phyloP scores from a whole-genome alignment of 1,140 invertebrate species.

The Prorops nasuta region DNA sequence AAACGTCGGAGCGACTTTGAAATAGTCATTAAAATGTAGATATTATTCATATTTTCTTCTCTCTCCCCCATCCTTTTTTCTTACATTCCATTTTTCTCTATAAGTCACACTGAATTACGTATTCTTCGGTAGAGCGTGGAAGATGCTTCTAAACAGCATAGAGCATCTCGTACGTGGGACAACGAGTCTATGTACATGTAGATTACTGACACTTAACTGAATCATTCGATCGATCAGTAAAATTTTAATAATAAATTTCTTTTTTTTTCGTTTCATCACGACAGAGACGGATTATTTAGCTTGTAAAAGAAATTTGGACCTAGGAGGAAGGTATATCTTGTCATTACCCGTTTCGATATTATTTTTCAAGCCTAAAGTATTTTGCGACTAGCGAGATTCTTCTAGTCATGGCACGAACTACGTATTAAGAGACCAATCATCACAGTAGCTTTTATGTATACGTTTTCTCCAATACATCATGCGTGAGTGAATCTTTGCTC shows the following conservation, averaged over 20 bases:
- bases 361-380: neutral
- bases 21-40: conserved; percentile 32
- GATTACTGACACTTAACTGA: no score
- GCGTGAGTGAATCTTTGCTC: no score
- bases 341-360: neutral
- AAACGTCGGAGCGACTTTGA: conserved; percentile 28
- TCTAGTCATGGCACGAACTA: conserved; percentile 7
- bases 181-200: conserved; percentile 17
- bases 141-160: conserved; percentile 28
- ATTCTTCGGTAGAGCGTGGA: conserved; percentile 39
- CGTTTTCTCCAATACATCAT: no score
- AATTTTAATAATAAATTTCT: no score
- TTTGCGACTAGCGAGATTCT: neutral
- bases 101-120: conserved; percentile 47
- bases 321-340: neutral
- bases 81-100: conserved; percentile 15
- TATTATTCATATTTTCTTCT: conserved; percentile 19
- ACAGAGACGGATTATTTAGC: conserved; percentile 5
- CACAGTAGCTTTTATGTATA: conserved; percentile 14
- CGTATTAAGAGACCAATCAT: conserved; percentile 23
- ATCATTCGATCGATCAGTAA: no score
- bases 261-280: neutral
- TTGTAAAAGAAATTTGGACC: neutral
- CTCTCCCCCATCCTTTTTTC: conserved; percentile 1
- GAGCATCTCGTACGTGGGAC: conserved; percentile 25